Conservation (phyloP, 2,888 invertebrate species). For the Pegoplata infirma region DNA sequence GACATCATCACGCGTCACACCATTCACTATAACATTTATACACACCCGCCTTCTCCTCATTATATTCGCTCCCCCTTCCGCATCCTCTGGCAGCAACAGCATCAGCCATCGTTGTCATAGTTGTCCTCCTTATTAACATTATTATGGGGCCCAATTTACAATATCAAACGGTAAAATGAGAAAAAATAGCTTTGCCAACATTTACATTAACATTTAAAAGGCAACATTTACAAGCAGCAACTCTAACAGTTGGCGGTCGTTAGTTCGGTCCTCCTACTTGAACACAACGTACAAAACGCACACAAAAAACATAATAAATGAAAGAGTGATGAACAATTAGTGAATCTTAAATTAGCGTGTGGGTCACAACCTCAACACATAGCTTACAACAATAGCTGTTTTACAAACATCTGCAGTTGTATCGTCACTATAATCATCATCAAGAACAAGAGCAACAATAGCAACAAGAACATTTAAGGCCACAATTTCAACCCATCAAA, state of each 20-base stretch:
- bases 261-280: neutral
- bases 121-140: slow-evolving; percentile 44
- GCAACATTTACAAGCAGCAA: slow-evolving; percentile 29
- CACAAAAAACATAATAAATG: neutral
- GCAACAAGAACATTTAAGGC: neutral
- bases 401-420: slow-evolving; percentile 49
- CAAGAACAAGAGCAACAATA: slow-evolving; percentile 12
- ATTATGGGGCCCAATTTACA: slow-evolving; percentile 45
- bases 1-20: slow-evolving; percentile 45
- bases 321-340: slow-evolving; percentile 56
- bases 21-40: neutral
- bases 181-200: slow-evolving; percentile 34
- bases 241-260: slow-evolving; percentile 34
- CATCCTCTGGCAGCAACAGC: neutral
- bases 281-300: neutral
- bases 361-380: slow-evolving; percentile 43
- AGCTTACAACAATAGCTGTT: slow-evolving; percentile 22
- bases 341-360: slow-evolving; percentile 55
- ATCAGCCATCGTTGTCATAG: too few relatives aligned
- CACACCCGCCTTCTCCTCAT: neutral
- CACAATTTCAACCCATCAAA: slow-evolving; percentile 20
- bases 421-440: slow-evolving; percentile 27
- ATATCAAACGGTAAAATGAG: slow-evolving; percentile 21
- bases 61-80: neutral
- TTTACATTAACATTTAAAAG: slow-evolving; percentile 48